phyloP scores from a whole-genome alignment of 2,888 invertebrate genomes.

The Myopa tessellatipennis region DNA sequence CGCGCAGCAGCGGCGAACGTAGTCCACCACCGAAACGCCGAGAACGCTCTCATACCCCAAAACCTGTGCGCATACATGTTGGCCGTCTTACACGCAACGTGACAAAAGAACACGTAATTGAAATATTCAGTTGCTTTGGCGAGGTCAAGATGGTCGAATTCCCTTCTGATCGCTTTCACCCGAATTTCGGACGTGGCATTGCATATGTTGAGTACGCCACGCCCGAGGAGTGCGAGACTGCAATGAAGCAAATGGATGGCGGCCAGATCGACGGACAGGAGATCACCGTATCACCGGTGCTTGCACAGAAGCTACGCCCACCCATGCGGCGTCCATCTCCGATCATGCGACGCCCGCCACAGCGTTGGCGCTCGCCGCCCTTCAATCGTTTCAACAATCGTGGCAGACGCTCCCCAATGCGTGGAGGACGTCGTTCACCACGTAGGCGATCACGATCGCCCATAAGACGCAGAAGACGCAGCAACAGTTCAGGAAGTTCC shows the following conservation, averaged over 20 bases:
- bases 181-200: conserved; percentile 89
- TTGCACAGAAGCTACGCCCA: conserved; percentile 75
- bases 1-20: conserved; percentile 83
- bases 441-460: conserved; percentile 67
- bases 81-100: conserved; percentile 94
- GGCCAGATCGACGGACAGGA: conserved; percentile 97
- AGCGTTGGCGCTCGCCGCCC: conserved; percentile 67
- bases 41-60: conserved; percentile 89
- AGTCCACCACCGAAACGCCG: conserved; percentile 78
- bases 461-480: conserved; percentile 65
- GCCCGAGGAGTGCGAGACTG: conserved; percentile 96
- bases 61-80: conserved; percentile 93
- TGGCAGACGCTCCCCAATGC: conserved; percentile 60
- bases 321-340: conserved; percentile 65
- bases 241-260: conserved; percentile 99
- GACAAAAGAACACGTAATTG: conserved; percentile 87
- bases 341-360: conserved; percentile 62
- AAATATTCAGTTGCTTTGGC: conserved; percentile 92
- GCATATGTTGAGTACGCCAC: conserved; percentile 96
- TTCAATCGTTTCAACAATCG: conserved; percentile 65
- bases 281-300: conserved; percentile 93
- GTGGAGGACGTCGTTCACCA: conserved; percentile 61
- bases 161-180: conserved; percentile 88
- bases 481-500: conserved; percentile 68
- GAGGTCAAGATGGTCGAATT: conserved; percentile 90